These are phyloP conservation scores for Volucella inanis DNA, from an alignment of 2,888 invertebrate species.

Conservation along the genomic window DNA sequence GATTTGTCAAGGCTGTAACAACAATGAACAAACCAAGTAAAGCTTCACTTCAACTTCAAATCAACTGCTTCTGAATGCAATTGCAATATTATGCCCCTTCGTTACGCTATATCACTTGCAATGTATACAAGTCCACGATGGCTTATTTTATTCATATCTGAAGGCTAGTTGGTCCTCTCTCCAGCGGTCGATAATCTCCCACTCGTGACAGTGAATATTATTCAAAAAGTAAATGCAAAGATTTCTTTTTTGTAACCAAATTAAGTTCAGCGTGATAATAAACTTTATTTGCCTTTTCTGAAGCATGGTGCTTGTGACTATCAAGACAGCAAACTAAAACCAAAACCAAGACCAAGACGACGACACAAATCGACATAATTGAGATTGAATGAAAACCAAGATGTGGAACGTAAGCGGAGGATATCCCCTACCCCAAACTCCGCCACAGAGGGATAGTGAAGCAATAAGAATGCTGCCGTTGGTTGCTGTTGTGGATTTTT, in stretches of 20 bases:
- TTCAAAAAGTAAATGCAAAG: conserved; percentile 18
- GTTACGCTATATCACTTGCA: not conserved
- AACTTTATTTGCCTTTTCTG: conserved; percentile 46
- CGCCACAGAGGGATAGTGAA: conserved; percentile 29
- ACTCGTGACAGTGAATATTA: conserved; percentile 62
- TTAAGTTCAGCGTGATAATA: conserved; percentile 65
- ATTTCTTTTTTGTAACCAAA: conserved; percentile 65
- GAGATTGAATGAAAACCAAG: conserved; percentile 73
- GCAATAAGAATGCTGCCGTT: conserved; percentile 68
- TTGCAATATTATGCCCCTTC: conserved; percentile 35
- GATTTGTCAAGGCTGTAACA: no score
- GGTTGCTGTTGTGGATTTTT: conserved; percentile 35
- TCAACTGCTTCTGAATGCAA: conserved; percentile 22
- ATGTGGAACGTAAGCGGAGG: conserved; percentile 62
- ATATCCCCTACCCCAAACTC: conserved; percentile 28
- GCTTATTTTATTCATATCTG: not conserved
- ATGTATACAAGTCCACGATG: not conserved
- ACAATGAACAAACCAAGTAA: no score
- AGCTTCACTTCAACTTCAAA: no score
- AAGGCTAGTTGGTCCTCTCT: conserved; percentile 9
- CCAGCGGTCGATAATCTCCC: conserved; percentile 39
- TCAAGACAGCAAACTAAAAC: no score
- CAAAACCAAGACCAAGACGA: conserved; percentile 14
- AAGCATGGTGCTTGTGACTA: not conserved
- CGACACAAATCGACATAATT: conserved; percentile 73